A percentile compares a stretch with the other conserved stretches of the same genome.
phyloP scores from a whole-genome alignment of 2,888 invertebrate genomes.

The Acholoe squamosa region DNA sequence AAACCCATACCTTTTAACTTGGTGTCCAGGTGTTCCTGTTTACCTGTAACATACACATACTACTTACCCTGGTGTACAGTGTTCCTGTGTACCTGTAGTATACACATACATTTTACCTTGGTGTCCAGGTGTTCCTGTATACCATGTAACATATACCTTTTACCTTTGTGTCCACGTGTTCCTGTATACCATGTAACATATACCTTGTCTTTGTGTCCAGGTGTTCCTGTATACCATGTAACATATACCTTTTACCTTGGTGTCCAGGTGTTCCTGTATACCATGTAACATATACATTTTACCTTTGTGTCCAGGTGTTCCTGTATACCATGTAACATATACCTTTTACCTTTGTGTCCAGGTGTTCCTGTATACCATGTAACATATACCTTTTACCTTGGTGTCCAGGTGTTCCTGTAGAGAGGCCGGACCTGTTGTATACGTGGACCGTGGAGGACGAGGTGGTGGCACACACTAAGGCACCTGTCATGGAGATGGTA shows the following conservation, averaged over 20 bases:
- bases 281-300: too few species aligned
- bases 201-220: too few species aligned
- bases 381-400: neutral
- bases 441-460: conserved; percentile 29
- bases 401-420: neutral
- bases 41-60: too few species aligned
- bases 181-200: too few species aligned
- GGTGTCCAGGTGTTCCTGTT: too few species aligned
- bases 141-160: too few species aligned
- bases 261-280: too few species aligned
- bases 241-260: neutral
- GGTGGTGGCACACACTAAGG: neutral
- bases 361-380: neutral
- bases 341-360: neutral
- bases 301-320: neutral
- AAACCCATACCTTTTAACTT: neutral
- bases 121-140: too few species aligned
- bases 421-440: conserved; percentile 8
- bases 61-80: neutral
- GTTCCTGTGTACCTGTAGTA: neutral
- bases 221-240: too few species aligned
- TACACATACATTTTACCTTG: neutral
- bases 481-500: conserved; percentile 13
- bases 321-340: neutral
- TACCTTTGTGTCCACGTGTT: too few species aligned